Percentiles rank a stretch among this genome's conserved stretches.
Evolutionary conservation across 2,113 vertebrate genomes (phyloP).

Genomic region (Toxotes chatareus): DNA sequence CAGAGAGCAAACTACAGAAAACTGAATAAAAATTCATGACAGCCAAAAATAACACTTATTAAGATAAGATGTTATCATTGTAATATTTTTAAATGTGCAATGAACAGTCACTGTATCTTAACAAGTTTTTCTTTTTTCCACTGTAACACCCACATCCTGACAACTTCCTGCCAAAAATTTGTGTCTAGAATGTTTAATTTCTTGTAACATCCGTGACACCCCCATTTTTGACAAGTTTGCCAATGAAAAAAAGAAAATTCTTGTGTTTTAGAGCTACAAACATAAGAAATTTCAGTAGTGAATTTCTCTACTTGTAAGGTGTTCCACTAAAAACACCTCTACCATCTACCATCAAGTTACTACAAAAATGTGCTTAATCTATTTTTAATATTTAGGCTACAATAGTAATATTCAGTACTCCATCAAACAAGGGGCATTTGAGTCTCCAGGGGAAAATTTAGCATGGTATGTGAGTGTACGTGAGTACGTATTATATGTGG

Average conservation of each 20-base stretch:
- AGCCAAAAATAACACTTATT: background rate
- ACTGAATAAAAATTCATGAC: background rate
- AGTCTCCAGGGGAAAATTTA: too few relatives aligned
- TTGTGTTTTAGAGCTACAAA: background rate
- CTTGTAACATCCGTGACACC: slow-evolving; percentile 13
- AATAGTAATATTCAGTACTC: background rate
- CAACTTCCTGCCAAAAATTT: slow-evolving; percentile 30
- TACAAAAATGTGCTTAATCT: background rate
- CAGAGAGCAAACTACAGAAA: background rate
- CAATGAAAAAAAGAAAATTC: background rate
- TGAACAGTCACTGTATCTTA: background rate
- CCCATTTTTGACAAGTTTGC: slow-evolving; percentile 5
- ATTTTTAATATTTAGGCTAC: background rate
- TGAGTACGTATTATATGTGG: background rate
- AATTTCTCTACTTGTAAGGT: background rate
- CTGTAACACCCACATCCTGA: slow-evolving; percentile 39
- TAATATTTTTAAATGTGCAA: slow-evolving; percentile 28
- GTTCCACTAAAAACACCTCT: background rate
- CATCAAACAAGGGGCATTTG: background rate
- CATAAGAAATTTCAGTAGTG: background rate
- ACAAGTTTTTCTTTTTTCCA: background rate
- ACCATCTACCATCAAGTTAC: background rate
- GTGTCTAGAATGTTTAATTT: background rate
- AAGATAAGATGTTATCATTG: background rate
- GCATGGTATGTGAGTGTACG: background rate